Evolutionary conservation across 2,113 vertebrate genomes (phyloP), one percentile per base, ranked within the genome.

Genomic region (Muntiacus reevesi): DNA sequence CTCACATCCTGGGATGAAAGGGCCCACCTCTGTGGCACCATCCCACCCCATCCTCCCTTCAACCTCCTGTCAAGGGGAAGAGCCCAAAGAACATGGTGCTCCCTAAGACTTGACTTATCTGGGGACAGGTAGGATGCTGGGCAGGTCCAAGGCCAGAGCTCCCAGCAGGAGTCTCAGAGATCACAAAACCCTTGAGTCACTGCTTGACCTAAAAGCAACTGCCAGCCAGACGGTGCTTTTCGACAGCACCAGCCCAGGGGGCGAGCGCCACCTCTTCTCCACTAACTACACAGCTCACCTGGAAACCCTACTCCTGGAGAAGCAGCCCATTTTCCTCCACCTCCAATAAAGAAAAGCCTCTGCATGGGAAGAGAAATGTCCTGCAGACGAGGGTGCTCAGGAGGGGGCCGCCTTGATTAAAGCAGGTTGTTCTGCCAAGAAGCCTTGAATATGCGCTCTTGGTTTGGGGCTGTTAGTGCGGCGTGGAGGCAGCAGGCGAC

Each of bases 401-500:
- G 59, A 96, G 98, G 98, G 93, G 98, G 97, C 23, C 1, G 0
- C 97, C 98, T 97, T 99, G 98, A 99, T 99, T 98, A 99, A 98
- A 98, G 97, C 28, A n/a, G 87, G 89, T 59, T 98, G 97, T 86
- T 98, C 98, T 98, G 97, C 98, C 98, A 97, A 97, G 96, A 87
- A 98, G 96, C 87, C 98, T 97, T 98, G 98, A 95, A 95, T 95
- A 95, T 78, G 54, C 28, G 79, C 87, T 98, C 98, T 40, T 91
- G 97, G 96, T 98, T 98, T 98, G 81, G 96, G 98, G 98, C 98
- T 98, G 94, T 98, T 98, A 98, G 97, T 96, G 95, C 91, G 89
- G 82, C 12, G 1, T 2, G 67, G 97, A 97, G 96, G 96, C 98
- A 98, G 98, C 98, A 97, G 97, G 98, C 97, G 87, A 98, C 98